Evolutionary conservation across 2,113 vertebrate genomes (phyloP), one percentile per base, ranked within the genome.

Genomic region (Ciconia maguari): DNA sequence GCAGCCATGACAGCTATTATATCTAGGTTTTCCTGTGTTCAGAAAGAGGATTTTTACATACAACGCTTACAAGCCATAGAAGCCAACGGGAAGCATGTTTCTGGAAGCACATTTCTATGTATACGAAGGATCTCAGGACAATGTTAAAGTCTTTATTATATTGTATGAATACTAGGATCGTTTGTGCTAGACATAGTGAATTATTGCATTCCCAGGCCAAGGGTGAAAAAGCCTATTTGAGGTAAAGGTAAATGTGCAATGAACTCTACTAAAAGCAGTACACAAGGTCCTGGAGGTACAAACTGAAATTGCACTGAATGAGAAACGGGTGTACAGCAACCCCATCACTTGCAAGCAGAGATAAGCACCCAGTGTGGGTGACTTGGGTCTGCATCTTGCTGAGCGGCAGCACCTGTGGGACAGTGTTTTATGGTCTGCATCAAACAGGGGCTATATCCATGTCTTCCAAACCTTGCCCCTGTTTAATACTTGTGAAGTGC

Each of bases 321-420:
- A 52, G 38, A 30, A 74, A 20, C 24, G 16, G 36, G 19, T 0
- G 1, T 60, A 51, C 16, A n/a, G 44, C 52, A 44, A 38, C 58
- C 44, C 19, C 4, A n/a, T 29, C 24, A 1, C 38, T 46, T 25
- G 9, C 19, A 30, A 34, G 60, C 0, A 2, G 51, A 71, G 51
- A 34, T 17, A 11, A 79, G 51, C 8, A 24, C 11, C 16, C 0
- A 1, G 38, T 1, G 2, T 9, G 54, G 71, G 54, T 0, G 5
- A 41, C 29, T 16, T 0, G 0, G 12, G 7, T 36, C 42, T 49
- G n/a, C 49, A 27, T 21, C 38, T 82, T 2, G 3, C 22, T 20
- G 54, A 38, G 38, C 0, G 1, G 51, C 51, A 81, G 57, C 1
- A 1, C 48, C 38, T 22, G 27, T 2, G 2, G n/a, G 60, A 6